Base-by-base conservation (phyloP, 2,797 vertebrate species). In the Somateria mollissima region DNA sequence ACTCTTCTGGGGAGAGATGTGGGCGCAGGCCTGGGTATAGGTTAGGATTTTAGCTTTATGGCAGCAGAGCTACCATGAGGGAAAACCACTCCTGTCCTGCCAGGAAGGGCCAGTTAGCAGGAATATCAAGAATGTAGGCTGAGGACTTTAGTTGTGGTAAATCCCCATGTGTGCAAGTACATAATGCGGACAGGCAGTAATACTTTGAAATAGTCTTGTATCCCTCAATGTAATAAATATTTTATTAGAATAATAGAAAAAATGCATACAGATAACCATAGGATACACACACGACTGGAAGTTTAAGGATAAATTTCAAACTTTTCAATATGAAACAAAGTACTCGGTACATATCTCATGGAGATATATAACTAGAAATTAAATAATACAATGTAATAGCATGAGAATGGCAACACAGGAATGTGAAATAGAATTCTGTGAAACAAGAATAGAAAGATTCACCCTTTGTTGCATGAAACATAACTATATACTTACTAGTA, bases 251-350 rank as follows among this genome's bases (percentile, higher is more conserved):
- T 97, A 92, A 97, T 98, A 98, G 95, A 98, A 98, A 98, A 95
- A 96, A 97, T 97, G 96, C 97, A 96, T 98, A 98, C 97, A 98
- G 97, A 98, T 98, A 98, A 97, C 98, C 98, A 98, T 98, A 98
- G 98, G 97, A 97, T 98, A 98, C 97, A 97, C 97, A 96, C 97
- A 98, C 96, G 90, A 73, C 91, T 91, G 86, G 90, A 92, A 96
- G 92, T 97, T 96, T 90, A 96, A 97, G 97, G 98, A 98, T 98
- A 98, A 98, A 98, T 98, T 98, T 97, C 94, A 98, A 98, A 97
- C 98, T 99, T 99, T 99, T 99, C 99, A 99, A 99, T 99, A 98
- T 99, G 99, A 99, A 99, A 99, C 97, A 97, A 97, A 96, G 97
- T 98, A 98, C 97, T 97, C 69, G 92, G 97, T 97, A 98, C 97